These are phyloP conservation scores for Parnassius orleans DNA, from an alignment of 2,888 invertebrate species.

Conservation along the genomic window DNA sequence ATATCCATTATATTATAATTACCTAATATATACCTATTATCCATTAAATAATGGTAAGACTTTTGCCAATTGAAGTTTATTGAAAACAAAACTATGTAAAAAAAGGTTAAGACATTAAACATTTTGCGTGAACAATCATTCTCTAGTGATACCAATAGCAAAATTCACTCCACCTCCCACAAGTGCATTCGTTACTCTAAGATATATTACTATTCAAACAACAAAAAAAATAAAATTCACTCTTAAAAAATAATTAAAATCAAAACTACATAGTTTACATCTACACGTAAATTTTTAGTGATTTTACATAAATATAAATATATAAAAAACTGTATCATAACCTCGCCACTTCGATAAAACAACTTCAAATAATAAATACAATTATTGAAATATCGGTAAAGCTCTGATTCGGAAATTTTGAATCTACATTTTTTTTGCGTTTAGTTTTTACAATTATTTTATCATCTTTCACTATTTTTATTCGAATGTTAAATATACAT, in stretches of 20 bases:
- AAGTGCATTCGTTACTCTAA: slow-evolving; percentile 48
- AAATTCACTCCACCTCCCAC: slow-evolving; percentile 42
- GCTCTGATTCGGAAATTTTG: slow-evolving; percentile 58
- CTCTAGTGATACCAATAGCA: neutral
- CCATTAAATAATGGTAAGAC: too few relatives aligned
- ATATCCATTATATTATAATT: too few relatives aligned
- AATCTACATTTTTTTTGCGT: slow-evolving; percentile 42
- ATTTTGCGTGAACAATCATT: too few relatives aligned
- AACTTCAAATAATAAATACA: slow-evolving; percentile 35
- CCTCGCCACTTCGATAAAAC: slow-evolving; percentile 38
- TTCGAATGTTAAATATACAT: slow-evolving; percentile 50
- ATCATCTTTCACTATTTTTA: slow-evolving; percentile 36
- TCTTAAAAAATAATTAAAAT: slow-evolving; percentile 57
- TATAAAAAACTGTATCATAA: slow-evolving; percentile 53
- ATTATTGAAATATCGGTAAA: slow-evolving; percentile 45
- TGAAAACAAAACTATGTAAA: too few relatives aligned
- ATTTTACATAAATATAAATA: slow-evolving; percentile 59
- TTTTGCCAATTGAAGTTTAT: too few relatives aligned
- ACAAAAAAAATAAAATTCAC: slow-evolving; percentile 58
- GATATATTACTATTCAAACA: slow-evolving; percentile 51
- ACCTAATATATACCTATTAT: too few relatives aligned
- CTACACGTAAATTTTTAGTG: slow-evolving; percentile 47
- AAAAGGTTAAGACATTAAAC: too few relatives aligned
- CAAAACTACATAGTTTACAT: slow-evolving; percentile 50
- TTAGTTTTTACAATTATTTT: slow-evolving; percentile 29